Base-by-base conservation (phyloP, 2,888 invertebrate genomes). In the Kuschelorhynchus macadamiae region DNA sequence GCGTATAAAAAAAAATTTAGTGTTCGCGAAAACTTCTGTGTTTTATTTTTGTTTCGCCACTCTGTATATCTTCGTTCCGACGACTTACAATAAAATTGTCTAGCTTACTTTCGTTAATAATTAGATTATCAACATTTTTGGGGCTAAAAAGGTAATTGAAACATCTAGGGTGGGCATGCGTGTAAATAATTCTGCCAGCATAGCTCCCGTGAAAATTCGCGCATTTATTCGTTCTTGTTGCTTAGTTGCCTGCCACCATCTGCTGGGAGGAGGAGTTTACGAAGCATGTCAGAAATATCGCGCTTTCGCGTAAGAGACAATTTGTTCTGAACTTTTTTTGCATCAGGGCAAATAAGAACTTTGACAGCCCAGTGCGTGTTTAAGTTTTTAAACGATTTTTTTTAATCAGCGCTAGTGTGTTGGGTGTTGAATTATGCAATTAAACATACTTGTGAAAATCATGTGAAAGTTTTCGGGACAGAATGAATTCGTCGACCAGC, bases 191-290 rank as follows among this genome's bases (percentile, higher is more conserved):
- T 46, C 57, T 33, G 57, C 12, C 57, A 44, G 42, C 30, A 46
- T 46, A 33, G 20, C 36, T 32, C 52, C 36, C 36, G 52, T 32
- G 44, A 57, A 57, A 57, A 46, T 57, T 57, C 32, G 57, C 57
- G 57, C 46, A 46, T 17, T 57, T 57, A 16, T 57, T 33, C 57
- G 20, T 57, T 57, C 57, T 56, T 57, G 57, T 57, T 57, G 57
- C 57, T 46, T 57, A 57, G 57, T 57, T 44, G 57, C 46, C 46
- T 46, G 44, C 57, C 20, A 20, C 44, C 57, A 57, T 57, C 17
- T 57, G 53, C 20, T 14, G 25, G 41, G 11, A 41, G 25, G 41
- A 41, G 41, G 18, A 25, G 25, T 9, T 41, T 16, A 21, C 41
- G 41, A 25, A 12, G 21, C 14, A 14, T 12, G 4, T 2, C n/a